These are phyloP conservation scores for Nysson spinosus DNA, from an alignment of 2,888 invertebrate genomes.

Conservation along the genomic window DNA sequence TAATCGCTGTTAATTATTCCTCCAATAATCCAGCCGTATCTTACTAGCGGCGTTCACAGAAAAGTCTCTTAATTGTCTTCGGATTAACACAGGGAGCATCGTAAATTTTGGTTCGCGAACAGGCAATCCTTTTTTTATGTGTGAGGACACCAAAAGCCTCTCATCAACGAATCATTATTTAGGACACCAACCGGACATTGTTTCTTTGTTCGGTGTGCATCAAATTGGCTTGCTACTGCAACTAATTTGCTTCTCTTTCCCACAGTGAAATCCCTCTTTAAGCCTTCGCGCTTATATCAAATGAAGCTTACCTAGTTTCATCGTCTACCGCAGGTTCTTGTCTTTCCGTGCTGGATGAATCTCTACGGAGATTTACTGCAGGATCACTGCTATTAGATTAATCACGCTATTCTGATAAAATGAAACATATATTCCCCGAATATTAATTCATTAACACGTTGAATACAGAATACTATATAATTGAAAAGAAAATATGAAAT, in stretches of 20 bases:
- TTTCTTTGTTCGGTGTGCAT: constrained; percentile 8
- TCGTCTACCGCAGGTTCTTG: constrained; percentile 2
- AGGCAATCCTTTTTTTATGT: neutral
- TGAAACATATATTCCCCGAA: too few species aligned
- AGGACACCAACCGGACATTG: constrained; percentile 4
- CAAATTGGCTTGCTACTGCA: constrained; percentile 25
- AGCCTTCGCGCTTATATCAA: constrained; percentile 28
- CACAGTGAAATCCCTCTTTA: constrained; percentile 19
- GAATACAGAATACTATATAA: too few species aligned
- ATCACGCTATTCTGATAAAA: neutral
- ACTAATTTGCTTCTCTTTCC: constrained; percentile 30
- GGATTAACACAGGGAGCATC: constrained; percentile 11
- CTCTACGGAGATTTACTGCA: constrained; percentile 3
- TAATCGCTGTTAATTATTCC: constrained; percentile 41
- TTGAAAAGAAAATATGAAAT: neutral
- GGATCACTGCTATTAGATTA: neutral
- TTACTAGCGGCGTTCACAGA: constrained; percentile 6
- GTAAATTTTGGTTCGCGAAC: constrained; percentile 1
- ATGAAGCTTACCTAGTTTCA: constrained; percentile 26
- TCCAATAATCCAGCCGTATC: constrained; percentile 35
- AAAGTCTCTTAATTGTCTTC: constrained; percentile 25
- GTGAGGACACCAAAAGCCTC: neutral
- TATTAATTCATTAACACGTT: too few species aligned
- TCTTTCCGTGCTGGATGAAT: constrained; percentile 1
- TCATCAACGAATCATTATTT: constrained; percentile 12